Evolutionary conservation across 2,888 invertebrate species (phyloP).

Genomic region (Cheilosia scutellata): DNA sequence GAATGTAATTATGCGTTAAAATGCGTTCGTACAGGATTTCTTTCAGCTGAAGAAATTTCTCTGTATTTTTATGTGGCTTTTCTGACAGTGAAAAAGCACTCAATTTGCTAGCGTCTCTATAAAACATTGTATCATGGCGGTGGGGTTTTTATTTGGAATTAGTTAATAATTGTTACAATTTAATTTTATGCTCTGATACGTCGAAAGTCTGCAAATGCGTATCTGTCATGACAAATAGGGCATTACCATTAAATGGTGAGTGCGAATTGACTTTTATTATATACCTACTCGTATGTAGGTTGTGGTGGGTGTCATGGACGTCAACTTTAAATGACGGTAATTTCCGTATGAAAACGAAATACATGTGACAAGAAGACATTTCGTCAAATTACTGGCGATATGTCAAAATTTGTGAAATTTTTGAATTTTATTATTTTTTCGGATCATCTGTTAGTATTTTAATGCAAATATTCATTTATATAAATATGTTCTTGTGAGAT

Average conservation of each 20-base stretch:
- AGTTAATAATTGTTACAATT: conserved; percentile 31
- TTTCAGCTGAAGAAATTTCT: conserved; percentile 52
- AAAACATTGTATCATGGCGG: conserved; percentile 10
- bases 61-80: conserved; percentile 1
- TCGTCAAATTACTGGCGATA: no score
- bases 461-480: no score
- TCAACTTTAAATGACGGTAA: no score
- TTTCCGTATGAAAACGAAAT: no score
- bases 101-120: not conserved
- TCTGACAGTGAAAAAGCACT: conserved; percentile 18
- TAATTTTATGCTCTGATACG: conserved; percentile 66
- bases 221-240: not conserved
- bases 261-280: conserved; percentile 2
- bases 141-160: conserved; percentile 18
- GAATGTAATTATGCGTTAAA: conserved; percentile 72
- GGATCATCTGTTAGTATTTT: no score
- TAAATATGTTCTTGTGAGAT: no score
- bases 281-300: not conserved
- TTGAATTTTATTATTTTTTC: no score
- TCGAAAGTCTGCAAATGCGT: conserved; percentile 6
- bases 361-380: no score
- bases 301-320: not conserved
- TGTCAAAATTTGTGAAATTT: no score
- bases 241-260: conserved; percentile 16
- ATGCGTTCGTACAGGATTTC: conserved; percentile 59